Conservation (phyloP, 2,797 vertebrate genomes). For the Salarias fasciatus region DNA sequence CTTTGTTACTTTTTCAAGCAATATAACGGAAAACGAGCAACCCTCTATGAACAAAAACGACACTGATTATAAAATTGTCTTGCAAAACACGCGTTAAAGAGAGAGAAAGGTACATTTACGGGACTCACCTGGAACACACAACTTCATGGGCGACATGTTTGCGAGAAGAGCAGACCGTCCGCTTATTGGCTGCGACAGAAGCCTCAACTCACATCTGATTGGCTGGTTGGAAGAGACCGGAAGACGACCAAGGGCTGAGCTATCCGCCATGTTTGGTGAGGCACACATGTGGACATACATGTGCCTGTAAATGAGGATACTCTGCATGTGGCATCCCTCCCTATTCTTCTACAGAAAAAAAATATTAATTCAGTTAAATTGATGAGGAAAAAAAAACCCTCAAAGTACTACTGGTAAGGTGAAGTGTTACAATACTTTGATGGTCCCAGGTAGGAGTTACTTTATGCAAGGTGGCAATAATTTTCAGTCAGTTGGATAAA, state of each 20-base stretch:
- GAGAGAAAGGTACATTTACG: background rate
- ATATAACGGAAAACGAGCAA: background rate
- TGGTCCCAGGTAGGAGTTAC: too few species aligned
- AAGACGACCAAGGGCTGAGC: background rate
- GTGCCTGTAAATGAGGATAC: too few species aligned
- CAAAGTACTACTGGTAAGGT: too few species aligned
- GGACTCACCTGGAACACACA: conserved; percentile 86
- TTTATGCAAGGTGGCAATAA: too few species aligned
- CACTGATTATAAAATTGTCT: background rate
- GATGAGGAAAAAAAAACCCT: too few species aligned
- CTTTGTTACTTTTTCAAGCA: background rate
- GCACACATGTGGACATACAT: too few species aligned
- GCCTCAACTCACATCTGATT: conserved; percentile 57
- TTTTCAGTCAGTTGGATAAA: too few species aligned
- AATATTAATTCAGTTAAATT: too few species aligned
- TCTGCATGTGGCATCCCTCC: too few species aligned
- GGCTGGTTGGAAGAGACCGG: conserved; percentile 31
- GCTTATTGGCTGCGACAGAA: conserved; percentile 67
- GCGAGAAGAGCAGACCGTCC: conserved; percentile 54
- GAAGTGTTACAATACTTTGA: too few species aligned
- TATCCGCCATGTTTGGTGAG: conserved; percentile 72
- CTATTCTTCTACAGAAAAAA: too few species aligned
- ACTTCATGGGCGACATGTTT: conserved; percentile 88
- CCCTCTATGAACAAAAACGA: rapidly evolving
- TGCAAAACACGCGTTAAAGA: rapidly evolving